These are phyloP conservation scores for Sebastes dallii DNA, from an alignment of 2,797 vertebrate species.

Conservation along the genomic window DNA sequence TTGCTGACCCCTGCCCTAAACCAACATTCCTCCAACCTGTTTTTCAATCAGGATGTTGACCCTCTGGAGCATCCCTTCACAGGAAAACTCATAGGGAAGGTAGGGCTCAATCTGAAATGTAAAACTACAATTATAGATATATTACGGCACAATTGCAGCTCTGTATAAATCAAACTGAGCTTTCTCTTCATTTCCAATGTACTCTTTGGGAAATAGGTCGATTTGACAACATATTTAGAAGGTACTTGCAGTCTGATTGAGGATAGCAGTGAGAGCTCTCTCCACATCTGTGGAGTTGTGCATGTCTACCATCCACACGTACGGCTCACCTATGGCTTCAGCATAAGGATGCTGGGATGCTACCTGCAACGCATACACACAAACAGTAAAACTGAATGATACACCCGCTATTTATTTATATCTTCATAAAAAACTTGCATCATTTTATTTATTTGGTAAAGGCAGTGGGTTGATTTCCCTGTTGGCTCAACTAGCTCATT, in stretches of 20 bases:
- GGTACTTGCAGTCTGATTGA: constrained; percentile 84
- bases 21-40: constrained; percentile 80
- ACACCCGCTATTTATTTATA: not conserved
- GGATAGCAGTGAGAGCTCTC: constrained; percentile 87
- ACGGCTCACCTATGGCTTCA: constrained; percentile 91
- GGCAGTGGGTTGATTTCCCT: not conserved
- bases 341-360: constrained; percentile 94
- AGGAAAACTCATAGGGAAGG: constrained; percentile 92
- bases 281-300: constrained; percentile 87
- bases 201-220: not conserved
- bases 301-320: constrained; percentile 93
- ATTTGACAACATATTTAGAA: not conserved
- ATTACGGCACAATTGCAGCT: not conserved
- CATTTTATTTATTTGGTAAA: not conserved
- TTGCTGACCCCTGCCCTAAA: not conserved
- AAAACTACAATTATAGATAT: not conserved
- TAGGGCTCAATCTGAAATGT: constrained; percentile 88
- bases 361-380: constrained; percentile 72
- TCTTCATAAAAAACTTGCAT: not conserved
- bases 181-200: not conserved
- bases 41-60: constrained; percentile 90
- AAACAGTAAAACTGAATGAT: not conserved
- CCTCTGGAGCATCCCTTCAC: constrained; percentile 94
- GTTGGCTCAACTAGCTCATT: not conserved
- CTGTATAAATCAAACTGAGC: too few relatives aligned